Percentiles rank a stretch among this genome's conserved stretches.
These are phyloP conservation scores for Hemiprocne comata DNA, from an alignment of 2,113 vertebrate genomes.

Conservation along the genomic window DNA sequence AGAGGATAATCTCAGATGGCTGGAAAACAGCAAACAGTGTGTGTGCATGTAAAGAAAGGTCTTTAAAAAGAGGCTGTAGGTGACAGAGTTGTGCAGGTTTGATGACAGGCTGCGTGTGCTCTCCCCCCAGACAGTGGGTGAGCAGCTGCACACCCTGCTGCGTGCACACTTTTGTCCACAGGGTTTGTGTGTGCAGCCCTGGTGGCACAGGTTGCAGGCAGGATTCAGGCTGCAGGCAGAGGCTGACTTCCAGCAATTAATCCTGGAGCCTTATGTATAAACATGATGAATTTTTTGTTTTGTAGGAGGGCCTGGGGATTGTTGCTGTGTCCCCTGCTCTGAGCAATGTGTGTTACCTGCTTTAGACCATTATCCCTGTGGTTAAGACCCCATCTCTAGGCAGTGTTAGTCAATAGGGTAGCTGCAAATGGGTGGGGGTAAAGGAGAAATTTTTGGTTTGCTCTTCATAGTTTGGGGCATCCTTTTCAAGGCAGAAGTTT, in stretches of 20 bases:
- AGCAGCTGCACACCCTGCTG: background rate
- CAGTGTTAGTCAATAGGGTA: background rate
- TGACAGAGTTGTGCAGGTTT: accelerated
- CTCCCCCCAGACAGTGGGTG: accelerated
- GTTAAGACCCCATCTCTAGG: background rate
- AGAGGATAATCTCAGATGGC: background rate
- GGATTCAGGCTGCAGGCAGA: background rate
- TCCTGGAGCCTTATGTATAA: background rate
- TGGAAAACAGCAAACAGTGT: background rate
- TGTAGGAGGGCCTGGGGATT: background rate
- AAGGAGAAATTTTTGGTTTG: background rate
- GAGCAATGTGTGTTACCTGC: background rate
- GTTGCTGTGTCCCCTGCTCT: accelerated
- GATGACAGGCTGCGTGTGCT: accelerated
- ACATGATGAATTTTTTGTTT: background rate
- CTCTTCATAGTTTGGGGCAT: background rate
- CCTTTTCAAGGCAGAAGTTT: background rate
- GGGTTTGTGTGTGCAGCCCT: background rate
- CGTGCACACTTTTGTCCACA: accelerated
- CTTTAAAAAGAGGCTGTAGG: background rate
- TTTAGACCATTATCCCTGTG: accelerated
- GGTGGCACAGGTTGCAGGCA: background rate
- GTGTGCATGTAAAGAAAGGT: background rate
- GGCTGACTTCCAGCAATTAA: background rate
- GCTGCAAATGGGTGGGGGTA: background rate